Evolutionary conservation across 2,888 invertebrate species (phyloP).

Genomic region (Drosophila koepferae): DNA sequence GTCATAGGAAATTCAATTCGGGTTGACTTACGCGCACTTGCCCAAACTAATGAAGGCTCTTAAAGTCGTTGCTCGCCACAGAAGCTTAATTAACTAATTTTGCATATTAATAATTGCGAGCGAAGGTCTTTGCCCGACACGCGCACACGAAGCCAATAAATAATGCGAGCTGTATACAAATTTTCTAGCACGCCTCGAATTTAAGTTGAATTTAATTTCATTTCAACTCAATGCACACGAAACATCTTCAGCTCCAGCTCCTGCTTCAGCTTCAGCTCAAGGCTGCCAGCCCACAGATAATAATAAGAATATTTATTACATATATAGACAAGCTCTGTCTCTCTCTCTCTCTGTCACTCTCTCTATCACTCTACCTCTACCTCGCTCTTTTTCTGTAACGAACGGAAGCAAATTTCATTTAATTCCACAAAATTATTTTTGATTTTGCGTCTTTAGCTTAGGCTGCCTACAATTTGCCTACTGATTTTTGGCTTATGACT

Average conservation of each 20-base stretch:
- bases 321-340: background rate
- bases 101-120: slow-evolving; percentile 75
- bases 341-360: background rate
- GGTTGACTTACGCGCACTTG: slow-evolving; percentile 24
- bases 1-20: slow-evolving; percentile 35
- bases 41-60: slow-evolving; percentile 55
- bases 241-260: slow-evolving; percentile 5
- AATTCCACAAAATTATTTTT: background rate
- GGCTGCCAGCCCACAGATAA: slow-evolving; percentile 1
- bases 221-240: slow-evolving; percentile 35
- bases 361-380: background rate
- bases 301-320: slow-evolving; percentile 7
- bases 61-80: slow-evolving; percentile 37
- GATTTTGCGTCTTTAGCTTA: background rate
- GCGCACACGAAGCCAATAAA: slow-evolving; percentile 69
- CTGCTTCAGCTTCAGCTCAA: slow-evolving; percentile 18
- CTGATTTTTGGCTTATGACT: background rate
- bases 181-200: slow-evolving; percentile 50
- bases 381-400: background rate
- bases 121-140: slow-evolving; percentile 31
- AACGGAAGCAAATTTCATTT: background rate
- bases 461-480: background rate
- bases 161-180: slow-evolving; percentile 39
- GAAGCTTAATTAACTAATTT: slow-evolving; percentile 80
- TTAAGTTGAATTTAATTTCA: slow-evolving; percentile 59